Percentiles rank a stretch among this genome's conserved stretches.
Evolutionary conservation across 2,797 vertebrate genomes (phyloP).

Genomic region (Octomys mimax): DNA sequence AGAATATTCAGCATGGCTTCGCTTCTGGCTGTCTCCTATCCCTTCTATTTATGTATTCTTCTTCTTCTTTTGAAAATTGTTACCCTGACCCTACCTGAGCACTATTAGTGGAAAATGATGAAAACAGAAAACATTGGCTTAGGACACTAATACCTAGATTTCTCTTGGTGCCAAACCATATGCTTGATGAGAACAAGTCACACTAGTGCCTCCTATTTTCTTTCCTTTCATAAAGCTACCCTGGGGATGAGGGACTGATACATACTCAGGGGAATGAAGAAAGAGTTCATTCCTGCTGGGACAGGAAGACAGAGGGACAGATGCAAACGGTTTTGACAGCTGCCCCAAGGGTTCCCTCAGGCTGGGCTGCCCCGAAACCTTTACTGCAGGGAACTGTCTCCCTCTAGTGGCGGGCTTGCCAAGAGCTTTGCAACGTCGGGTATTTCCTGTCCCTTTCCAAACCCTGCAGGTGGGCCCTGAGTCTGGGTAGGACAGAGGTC

Average conservation of each 20-base stretch:
- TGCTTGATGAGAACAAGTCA: not conserved
- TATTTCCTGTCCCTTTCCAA: not conserved
- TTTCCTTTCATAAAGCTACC: not conserved
- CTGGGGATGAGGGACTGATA: not conserved
- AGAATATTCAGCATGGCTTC: not conserved
- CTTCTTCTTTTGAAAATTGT: not conserved
- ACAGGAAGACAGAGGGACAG: not conserved
- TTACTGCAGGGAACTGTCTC: not conserved
- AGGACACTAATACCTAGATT: not conserved
- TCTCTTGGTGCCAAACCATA: not conserved
- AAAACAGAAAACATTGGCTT: not conserved
- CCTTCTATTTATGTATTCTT: not conserved
- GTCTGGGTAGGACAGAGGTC: fast-evolving
- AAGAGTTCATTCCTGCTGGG: not conserved
- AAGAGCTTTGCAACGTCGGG: fast-evolving
- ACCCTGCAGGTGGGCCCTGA: fast-evolving
- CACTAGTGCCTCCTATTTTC: not conserved
- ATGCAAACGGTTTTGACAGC: not conserved
- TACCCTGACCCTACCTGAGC: not conserved
- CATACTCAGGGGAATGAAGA: not conserved
- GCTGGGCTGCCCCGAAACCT: not conserved
- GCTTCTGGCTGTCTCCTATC: not conserved
- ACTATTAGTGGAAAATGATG: not conserved
- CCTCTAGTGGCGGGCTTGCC: not conserved
- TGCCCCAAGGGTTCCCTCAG: fast-evolving